Conservation (phyloP, 2,888 invertebrate species). For the Hesperia comma region DNA sequence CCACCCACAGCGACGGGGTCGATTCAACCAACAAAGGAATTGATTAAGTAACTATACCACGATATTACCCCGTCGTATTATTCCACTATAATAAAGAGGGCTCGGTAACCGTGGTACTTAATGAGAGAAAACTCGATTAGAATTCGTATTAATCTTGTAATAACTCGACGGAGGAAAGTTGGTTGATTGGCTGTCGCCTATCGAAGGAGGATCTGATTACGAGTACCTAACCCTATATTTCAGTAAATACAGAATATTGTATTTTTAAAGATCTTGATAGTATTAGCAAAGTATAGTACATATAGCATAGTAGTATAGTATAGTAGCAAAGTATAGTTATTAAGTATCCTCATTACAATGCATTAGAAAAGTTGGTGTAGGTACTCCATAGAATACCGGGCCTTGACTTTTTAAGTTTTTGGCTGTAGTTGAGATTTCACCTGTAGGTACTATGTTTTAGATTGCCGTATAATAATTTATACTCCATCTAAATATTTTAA, state of each 20-base stretch:
- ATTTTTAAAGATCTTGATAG: too few relatives aligned
- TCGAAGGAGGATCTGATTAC: conserved; percentile 17
- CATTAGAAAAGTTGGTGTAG: too few relatives aligned
- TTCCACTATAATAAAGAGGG: conserved; percentile 82
- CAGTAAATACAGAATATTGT: not conserved
- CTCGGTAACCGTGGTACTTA: conserved; percentile 81
- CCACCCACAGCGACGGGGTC: conserved; percentile 77
- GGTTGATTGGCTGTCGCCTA: conserved; percentile 57
- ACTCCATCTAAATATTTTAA: too few relatives aligned
- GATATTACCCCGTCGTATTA: conserved; percentile 81
- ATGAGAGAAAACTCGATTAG: conserved; percentile 84
- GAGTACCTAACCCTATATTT: not conserved
- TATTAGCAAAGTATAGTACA: too few relatives aligned
- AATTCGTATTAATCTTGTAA: conserved; percentile 82
- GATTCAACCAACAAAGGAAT: conserved; percentile 82
- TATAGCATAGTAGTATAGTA: too few relatives aligned
- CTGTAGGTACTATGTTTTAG: too few relatives aligned
- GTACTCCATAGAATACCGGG: too few relatives aligned
- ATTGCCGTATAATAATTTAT: too few relatives aligned
- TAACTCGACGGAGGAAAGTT: conserved; percentile 70
- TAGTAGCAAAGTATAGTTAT: too few relatives aligned
- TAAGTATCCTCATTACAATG: too few relatives aligned
- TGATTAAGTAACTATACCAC: conserved; percentile 83
- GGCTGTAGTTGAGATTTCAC: too few relatives aligned
- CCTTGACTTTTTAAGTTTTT: too few relatives aligned